Percentiles rank a stretch among this genome's conserved stretches.
Evolutionary conservation across 2,888 invertebrate species (phyloP).

Genomic region (Amblyjoppa fuscipennis): DNA sequence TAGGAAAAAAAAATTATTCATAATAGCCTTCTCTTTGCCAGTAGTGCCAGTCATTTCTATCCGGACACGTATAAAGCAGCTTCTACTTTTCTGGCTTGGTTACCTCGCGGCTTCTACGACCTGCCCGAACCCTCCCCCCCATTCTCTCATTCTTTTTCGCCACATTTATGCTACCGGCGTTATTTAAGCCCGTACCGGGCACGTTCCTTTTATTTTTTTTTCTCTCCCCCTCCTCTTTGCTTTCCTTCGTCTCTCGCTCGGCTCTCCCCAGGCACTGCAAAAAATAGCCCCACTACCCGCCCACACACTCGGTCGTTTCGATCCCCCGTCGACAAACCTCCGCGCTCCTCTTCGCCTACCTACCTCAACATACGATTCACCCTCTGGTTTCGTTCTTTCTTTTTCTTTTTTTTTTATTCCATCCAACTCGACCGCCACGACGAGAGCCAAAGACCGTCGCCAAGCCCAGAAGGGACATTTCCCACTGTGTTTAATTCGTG

Average conservation of each 20-base stretch:
- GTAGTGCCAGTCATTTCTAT: constrained; percentile 60
- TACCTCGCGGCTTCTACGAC: constrained; percentile 63
- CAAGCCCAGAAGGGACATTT: constrained; percentile 67
- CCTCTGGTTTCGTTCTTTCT: constrained; percentile 47
- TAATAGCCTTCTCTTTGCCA: constrained; percentile 39
- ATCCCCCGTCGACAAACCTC: constrained; percentile 60
- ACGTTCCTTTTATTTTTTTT: constrained; percentile 55
- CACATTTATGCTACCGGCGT: constrained; percentile 69
- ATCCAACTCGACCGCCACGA: constrained; percentile 35
- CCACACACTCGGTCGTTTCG: constrained; percentile 67
- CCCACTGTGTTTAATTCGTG: constrained; percentile 67
- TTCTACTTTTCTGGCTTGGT: constrained; percentile 49
- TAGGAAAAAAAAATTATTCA: neutral
- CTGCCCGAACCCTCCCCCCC: constrained; percentile 57
- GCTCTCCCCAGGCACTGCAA: constrained; percentile 64
- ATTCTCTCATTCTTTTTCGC: constrained; percentile 68
- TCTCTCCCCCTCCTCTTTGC: constrained; percentile 39
- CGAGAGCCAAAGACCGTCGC: constrained; percentile 46
- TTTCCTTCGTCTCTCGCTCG: constrained; percentile 55
- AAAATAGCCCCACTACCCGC: constrained; percentile 64
- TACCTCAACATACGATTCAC: constrained; percentile 63
- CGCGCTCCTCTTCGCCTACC: constrained; percentile 43
- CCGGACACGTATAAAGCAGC: constrained; percentile 58
- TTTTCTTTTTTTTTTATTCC: constrained; percentile 47
- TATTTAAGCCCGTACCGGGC: constrained; percentile 65